Conservation (phyloP, 2,797 vertebrate genomes). For the Dromococcyx pavoninus region DNA sequence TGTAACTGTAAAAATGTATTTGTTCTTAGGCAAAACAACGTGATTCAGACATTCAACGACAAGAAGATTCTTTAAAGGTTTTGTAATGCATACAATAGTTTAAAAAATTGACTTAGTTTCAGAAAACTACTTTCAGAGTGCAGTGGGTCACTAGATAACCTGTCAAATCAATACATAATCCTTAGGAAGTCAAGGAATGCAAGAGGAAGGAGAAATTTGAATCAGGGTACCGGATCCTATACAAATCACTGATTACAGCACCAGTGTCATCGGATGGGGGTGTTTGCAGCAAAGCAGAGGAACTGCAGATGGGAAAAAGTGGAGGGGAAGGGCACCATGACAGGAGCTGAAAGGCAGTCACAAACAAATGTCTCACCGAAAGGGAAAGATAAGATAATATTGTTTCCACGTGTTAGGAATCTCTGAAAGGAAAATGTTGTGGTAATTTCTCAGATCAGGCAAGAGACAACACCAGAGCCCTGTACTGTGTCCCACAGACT, state of each 20-base stretch:
- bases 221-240: neutral
- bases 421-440: neutral
- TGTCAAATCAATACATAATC: neutral
- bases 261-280: fast-evolving
- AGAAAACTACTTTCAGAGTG: neutral
- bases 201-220: neutral
- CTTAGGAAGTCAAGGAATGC: neutral
- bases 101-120: neutral
- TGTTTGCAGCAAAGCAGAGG: neutral
- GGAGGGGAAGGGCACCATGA: neutral
- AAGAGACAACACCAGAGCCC: neutral
- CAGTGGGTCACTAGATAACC: neutral
- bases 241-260: neutral
- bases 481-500: neutral
- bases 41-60: no score
- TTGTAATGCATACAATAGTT: neutral
- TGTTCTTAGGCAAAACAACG: neutral
- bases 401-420: neutral
- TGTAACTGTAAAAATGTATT: neutral
- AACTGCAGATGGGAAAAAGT: conserved; percentile 32
- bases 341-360: neutral
- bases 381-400: conserved; percentile 43
- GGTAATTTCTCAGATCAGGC: neutral
- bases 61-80: no score
- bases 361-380: neutral